Conservation (phyloP, 2,888 invertebrate species). For the Drosophila limbata region DNA sequence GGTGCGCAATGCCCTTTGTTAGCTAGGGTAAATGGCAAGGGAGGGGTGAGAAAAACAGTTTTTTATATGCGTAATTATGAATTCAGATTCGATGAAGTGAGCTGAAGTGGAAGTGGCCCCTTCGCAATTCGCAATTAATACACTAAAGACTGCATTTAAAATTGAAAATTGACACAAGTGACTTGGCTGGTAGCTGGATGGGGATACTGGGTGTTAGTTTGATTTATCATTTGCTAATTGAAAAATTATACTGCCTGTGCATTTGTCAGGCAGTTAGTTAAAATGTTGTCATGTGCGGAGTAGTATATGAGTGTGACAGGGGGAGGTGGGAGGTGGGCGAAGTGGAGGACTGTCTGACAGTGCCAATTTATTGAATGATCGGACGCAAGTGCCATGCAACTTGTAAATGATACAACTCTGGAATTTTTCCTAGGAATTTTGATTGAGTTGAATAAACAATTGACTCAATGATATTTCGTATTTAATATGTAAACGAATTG, state of each 20-base stretch:
- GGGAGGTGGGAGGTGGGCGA: background rate
- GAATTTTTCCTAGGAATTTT: slow-evolving; percentile 79
- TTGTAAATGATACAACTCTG: slow-evolving; percentile 70
- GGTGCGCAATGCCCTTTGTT: background rate
- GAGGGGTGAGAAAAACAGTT: slow-evolving; percentile 4
- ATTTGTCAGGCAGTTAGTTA: slow-evolving; percentile 77
- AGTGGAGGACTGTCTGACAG: slow-evolving; percentile 47
- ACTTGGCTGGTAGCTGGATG: slow-evolving; percentile 26
- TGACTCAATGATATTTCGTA: slow-evolving; percentile 53
- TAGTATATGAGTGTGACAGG: slow-evolving; percentile 3
- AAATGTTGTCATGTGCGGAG: slow-evolving; percentile 65
- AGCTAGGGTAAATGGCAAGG: slow-evolving; percentile 23
- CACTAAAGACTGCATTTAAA: slow-evolving; percentile 68
- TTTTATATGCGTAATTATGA: slow-evolving; percentile 62
- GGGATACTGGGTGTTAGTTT: slow-evolving; percentile 68
- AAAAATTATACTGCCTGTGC: slow-evolving; percentile 76
- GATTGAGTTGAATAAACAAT: slow-evolving; percentile 78
- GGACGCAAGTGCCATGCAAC: slow-evolving; percentile 43
- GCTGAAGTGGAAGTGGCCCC: slow-evolving; percentile 5
- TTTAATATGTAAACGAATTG: slow-evolving; percentile 77
- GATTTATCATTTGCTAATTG: slow-evolving; percentile 82
- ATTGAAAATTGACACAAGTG: slow-evolving; percentile 56
- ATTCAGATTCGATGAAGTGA: slow-evolving; percentile 24
- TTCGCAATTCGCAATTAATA: slow-evolving; percentile 56
- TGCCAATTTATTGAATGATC: slow-evolving; percentile 77